Conservation (phyloP, 2,797 vertebrate species). For the Meda fulgida region DNA sequence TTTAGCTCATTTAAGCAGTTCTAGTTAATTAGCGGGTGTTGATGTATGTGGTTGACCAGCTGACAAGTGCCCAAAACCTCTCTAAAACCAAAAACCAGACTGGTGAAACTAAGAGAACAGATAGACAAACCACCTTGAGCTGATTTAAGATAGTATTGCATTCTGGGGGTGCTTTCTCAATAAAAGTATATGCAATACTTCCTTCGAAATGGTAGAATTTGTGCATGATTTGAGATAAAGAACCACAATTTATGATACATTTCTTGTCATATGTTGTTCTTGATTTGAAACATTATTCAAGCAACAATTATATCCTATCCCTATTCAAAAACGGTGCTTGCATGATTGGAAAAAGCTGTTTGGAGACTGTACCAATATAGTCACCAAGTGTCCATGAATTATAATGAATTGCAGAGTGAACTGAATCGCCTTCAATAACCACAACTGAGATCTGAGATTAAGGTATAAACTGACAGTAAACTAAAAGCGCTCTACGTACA, state of each 20-base stretch:
- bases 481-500: constrained; percentile 22
- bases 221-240: not conserved
- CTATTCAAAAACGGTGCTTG: not conserved
- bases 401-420: not conserved
- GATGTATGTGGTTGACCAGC: no score
- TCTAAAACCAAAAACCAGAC: not conserved
- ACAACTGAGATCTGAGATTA: constrained; percentile 26
- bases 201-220: not conserved
- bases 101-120: not conserved
- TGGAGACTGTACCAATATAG: not conserved
- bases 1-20: not conserved
- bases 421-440: constrained; percentile 24
- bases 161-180: not conserved
- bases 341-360: not conserved
- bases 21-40: not conserved
- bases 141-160: not conserved
- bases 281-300: not conserved
- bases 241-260: not conserved
- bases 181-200: not conserved
- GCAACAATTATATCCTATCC: not conserved
- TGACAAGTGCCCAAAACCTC: not conserved
- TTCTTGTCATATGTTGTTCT: not conserved
- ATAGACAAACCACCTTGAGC: not conserved
- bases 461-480: constrained; percentile 17
- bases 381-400: not conserved